Conservation (phyloP, 2,113 vertebrate species). For the Pseudorhombus dupliciocellatus region DNA sequence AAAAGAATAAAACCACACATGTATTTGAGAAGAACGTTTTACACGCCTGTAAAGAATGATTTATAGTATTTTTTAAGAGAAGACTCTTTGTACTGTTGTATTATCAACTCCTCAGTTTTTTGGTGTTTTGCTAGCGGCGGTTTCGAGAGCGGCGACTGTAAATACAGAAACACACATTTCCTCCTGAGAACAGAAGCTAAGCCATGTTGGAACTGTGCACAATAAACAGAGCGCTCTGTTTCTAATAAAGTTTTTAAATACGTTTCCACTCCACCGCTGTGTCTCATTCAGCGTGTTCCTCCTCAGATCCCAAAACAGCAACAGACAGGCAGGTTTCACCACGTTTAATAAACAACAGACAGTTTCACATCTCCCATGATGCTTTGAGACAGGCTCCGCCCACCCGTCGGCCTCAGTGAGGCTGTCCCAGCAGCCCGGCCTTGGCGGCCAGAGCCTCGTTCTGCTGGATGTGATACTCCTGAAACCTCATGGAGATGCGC, state of each 20-base stretch:
- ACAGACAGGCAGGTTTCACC: neutral
- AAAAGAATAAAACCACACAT: slow-evolving; percentile 57
- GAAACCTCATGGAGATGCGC: slow-evolving; percentile 98
- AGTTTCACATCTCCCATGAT: slow-evolving; percentile 27
- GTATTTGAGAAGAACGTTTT: slow-evolving; percentile 92
- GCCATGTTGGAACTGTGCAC: slow-evolving; percentile 89
- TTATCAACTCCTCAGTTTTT: slow-evolving; percentile 68
- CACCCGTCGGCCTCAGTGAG: slow-evolving; percentile 71
- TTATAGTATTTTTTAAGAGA: slow-evolving; percentile 96
- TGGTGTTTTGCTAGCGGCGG: slow-evolving; percentile 77
- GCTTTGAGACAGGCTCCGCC: neutral
- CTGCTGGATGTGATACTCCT: slow-evolving; percentile 99
- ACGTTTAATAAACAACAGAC: slow-evolving; percentile 7
- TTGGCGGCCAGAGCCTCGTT: slow-evolving; percentile 97
- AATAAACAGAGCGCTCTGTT: slow-evolving; percentile 84
- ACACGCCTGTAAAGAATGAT: slow-evolving; percentile 93
- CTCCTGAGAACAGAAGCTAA: slow-evolving; percentile 67
- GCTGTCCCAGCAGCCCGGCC: slow-evolving; percentile 91
- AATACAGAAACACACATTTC: slow-evolving; percentile 47
- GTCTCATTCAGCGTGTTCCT: too few relatives aligned
- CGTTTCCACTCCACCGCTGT: neutral
- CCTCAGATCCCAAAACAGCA: too few relatives aligned
- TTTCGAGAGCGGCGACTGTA: slow-evolving; percentile 68
- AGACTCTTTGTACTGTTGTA: slow-evolving; percentile 90
- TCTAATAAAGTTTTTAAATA: slow-evolving; percentile 97